These are phyloP conservation scores for Phortica okadai DNA, from an alignment of 2,888 invertebrate genomes.

Conservation along the genomic window DNA sequence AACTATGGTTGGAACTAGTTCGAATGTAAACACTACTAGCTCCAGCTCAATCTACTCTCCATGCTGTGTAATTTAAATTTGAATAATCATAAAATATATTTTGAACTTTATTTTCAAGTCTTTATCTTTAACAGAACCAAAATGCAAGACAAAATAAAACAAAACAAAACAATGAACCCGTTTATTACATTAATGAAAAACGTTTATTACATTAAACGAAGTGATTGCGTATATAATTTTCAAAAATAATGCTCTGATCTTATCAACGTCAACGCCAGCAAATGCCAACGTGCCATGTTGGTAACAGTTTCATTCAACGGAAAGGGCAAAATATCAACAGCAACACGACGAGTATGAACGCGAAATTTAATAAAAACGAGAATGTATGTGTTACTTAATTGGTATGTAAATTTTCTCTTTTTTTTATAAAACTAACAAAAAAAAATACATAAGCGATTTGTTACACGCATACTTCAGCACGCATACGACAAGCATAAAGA, in stretches of 20 bases:
- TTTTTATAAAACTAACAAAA: not conserved
- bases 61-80: too few relatives aligned
- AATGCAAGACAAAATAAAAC: not conserved
- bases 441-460: too few relatives aligned
- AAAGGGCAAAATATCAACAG: not conserved
- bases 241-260: constrained; percentile 15
- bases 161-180: not conserved
- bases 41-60: too few relatives aligned
- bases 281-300: not conserved
- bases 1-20: too few relatives aligned
- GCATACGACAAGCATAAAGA: not conserved
- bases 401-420: constrained; percentile 11
- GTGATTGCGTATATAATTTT: not conserved
- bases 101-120: too few relatives aligned
- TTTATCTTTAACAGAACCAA: too few relatives aligned
- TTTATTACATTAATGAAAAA: not conserved
- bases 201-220: not conserved
- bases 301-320: not conserved
- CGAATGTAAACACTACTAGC: too few relatives aligned
- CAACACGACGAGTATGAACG: not conserved
- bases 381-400: not conserved
- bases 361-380: constrained; percentile 10
- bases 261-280: not conserved
- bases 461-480: too few relatives aligned
- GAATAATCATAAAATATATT: too few relatives aligned